These are phyloP conservation scores for Cosmopolites sordidus DNA, from an alignment of 2,888 invertebrate species.

Conservation along the genomic window DNA sequence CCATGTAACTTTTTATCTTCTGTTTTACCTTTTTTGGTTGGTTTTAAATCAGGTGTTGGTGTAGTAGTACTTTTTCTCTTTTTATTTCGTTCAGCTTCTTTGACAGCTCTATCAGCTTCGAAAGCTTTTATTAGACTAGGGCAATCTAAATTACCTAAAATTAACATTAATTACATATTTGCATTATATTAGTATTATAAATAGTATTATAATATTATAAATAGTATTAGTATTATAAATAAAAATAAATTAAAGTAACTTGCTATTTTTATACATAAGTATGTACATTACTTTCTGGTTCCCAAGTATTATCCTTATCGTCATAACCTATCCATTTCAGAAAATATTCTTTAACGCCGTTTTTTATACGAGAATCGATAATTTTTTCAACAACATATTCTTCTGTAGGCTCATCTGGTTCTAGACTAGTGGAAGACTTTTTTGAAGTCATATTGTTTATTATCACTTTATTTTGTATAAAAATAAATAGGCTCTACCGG, in stretches of 20 bases:
- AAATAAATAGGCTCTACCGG: no score
- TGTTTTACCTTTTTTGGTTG: slow-evolving; percentile 32
- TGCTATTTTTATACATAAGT: no score
- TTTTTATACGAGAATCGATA: slow-evolving; percentile 70
- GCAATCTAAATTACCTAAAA: slow-evolving; percentile 62
- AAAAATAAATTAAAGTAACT: no score
- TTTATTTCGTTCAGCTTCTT: slow-evolving; percentile 48
- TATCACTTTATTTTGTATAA: no score
- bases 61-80: slow-evolving; percentile 48
- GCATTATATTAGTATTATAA: no score
- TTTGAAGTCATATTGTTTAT: slow-evolving; percentile 29
- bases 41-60: slow-evolving; percentile 46
- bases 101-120: slow-evolving; percentile 73
- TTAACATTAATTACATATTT: no score
- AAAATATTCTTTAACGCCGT: slow-evolving; percentile 56
- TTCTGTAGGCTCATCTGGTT: slow-evolving; percentile 62
- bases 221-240: no score
- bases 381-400: slow-evolving; percentile 91
- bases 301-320: slow-evolving; percentile 93
- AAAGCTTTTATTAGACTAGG: slow-evolving; percentile 83
- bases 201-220: no score
- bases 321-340: slow-evolving; percentile 74
- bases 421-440: slow-evolving; percentile 31
- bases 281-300: slow-evolving; percentile 66
- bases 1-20: slow-evolving; percentile 58